A percentile compares a stretch with the other conserved stretches of the same genome.
Conservation (phyloP, 1,140 invertebrate genomes). For the Homarus americanus region DNA sequence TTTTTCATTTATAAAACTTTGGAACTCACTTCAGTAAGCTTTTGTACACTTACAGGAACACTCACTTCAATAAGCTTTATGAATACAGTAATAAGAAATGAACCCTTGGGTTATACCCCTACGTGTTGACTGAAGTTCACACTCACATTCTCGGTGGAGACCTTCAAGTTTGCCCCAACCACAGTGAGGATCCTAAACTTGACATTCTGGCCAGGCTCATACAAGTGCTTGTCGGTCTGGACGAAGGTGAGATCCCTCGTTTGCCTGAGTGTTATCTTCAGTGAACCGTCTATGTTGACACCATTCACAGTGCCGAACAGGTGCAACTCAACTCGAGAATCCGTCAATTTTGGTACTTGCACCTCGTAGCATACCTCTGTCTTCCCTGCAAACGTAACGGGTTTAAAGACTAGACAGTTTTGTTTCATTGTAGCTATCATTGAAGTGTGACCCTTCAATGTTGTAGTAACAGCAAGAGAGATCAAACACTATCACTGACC, state of each 20-base stretch:
- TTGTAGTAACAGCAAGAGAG: too few species aligned
- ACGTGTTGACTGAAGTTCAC: too few species aligned
- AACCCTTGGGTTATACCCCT: too few species aligned
- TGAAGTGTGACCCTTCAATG: too few species aligned
- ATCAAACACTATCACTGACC: too few species aligned
- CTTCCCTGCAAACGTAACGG: constrained; percentile 8
- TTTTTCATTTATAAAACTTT: too few species aligned
- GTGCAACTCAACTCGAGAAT: not conserved
- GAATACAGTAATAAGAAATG: too few species aligned
- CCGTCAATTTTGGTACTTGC: not conserved
- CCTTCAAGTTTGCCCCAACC: not conserved
- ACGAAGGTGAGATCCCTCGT: constrained; percentile 75
- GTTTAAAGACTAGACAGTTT: too few species aligned
- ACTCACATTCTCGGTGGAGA: constrained; percentile 12
- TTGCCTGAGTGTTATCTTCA: not conserved
- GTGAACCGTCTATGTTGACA: not conserved
- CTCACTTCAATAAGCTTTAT: too few species aligned
- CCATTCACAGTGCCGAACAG: constrained; percentile 7
- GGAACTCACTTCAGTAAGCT: too few species aligned
- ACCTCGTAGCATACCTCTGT: constrained; percentile 5
- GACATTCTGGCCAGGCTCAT: constrained; percentile 83
- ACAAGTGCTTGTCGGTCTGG: constrained; percentile 81
- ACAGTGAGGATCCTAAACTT: constrained; percentile 81
- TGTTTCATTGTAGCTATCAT: too few species aligned
- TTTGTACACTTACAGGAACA: too few species aligned